Percentiles rank a stretch among this genome's conserved stretches.
phyloP scores from a whole-genome alignment of 2,888 invertebrate species.

The Melanostoma mellinum region DNA sequence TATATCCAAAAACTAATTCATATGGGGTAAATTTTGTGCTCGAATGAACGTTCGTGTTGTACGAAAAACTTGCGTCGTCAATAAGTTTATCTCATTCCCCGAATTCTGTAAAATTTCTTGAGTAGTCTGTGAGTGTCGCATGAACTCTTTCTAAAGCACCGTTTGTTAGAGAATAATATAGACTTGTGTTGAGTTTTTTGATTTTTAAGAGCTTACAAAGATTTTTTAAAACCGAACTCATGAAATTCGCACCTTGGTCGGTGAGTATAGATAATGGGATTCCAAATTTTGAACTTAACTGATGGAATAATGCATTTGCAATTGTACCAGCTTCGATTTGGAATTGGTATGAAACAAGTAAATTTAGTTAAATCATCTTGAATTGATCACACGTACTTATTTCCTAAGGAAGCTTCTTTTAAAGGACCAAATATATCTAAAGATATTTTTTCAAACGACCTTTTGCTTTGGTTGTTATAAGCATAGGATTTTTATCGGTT shows the following conservation, averaged over 20 bases:
- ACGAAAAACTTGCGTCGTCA: constrained; percentile 29
- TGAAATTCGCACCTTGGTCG: constrained; percentile 70
- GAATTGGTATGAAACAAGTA: no score
- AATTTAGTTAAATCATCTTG: no score
- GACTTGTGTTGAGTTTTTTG: constrained; percentile 74
- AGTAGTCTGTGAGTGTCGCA: constrained; percentile 76
- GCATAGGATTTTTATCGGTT: no score
- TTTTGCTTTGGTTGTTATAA: no score
- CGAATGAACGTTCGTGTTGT: constrained; percentile 26
- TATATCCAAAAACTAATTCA: constrained; percentile 47
- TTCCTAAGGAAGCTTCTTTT: no score
- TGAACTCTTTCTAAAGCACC: constrained; percentile 78
- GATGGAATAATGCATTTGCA: no score
- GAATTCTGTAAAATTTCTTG: constrained; percentile 75
- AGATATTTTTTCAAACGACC: no score
- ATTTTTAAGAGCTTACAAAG: constrained; percentile 72
- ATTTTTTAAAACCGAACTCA: constrained; percentile 74
- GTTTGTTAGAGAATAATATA: constrained; percentile 76
- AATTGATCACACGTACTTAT: no score
- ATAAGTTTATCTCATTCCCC: constrained; percentile 24
- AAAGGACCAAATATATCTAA: no score
- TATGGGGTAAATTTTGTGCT: constrained; percentile 41
- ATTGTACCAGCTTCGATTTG: no score
- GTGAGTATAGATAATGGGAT: constrained; percentile 73
- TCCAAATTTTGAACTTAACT: no score